Conservation (phyloP, 2,113 vertebrate genomes). For the Colaptes auratus region DNA sequence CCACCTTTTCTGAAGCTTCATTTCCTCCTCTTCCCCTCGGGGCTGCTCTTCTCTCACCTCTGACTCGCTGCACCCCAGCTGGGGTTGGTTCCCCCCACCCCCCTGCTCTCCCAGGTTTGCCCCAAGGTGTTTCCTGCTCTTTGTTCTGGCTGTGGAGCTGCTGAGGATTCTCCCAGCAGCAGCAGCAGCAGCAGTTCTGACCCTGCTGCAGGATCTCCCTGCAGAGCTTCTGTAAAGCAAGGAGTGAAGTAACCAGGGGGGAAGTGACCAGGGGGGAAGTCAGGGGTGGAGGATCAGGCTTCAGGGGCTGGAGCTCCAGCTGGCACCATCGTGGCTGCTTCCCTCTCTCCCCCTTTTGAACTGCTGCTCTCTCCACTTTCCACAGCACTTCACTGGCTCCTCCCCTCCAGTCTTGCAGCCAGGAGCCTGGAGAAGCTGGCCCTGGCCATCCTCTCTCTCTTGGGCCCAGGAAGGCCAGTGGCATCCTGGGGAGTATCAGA, state of each 20-base stretch:
- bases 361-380: conserved; percentile 13
- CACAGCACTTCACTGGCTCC: background rate
- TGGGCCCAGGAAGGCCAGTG: too few species aligned
- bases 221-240: background rate
- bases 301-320: background rate
- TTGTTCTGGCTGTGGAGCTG: background rate
- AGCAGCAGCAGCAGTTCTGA: background rate
- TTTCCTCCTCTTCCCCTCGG: background rate
- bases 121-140: rapidly evolving
- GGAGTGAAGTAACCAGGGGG: background rate
- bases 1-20: background rate
- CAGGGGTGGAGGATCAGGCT: background rate
- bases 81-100: background rate
- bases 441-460: background rate
- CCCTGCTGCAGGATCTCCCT: background rate
- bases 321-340: background rate
- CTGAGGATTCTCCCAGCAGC: background rate
- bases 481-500: too few species aligned
- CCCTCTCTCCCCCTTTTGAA: background rate
- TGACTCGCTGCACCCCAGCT: rapidly evolving
- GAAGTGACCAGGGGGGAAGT: background rate
- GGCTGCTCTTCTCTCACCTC: background rate
- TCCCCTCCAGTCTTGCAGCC: background rate
- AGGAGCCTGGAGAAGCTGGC: background rate
- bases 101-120: background rate